phyloP scores from a whole-genome alignment of 2,797 vertebrate genomes.

The Morus bassanus region DNA sequence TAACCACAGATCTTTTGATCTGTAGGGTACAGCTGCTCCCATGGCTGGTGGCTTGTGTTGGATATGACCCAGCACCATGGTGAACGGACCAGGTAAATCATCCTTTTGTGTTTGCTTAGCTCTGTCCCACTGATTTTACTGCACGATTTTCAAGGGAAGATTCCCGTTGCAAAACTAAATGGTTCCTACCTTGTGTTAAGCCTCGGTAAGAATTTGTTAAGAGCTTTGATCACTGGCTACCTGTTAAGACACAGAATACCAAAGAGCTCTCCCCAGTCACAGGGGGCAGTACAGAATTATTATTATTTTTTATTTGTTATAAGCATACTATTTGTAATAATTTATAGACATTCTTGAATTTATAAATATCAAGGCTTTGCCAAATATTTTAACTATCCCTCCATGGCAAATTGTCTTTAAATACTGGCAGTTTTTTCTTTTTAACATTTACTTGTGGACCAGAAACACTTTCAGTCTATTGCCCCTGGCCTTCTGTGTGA shows the following conservation, averaged over 20 bases:
- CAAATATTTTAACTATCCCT: conserved; percentile 80
- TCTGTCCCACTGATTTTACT: neutral
- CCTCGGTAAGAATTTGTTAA: neutral
- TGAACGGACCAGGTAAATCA: neutral
- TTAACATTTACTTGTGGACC: conserved; percentile 91
- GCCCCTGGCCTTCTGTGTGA: conserved; percentile 90
- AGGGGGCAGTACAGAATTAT: conserved; percentile 40
- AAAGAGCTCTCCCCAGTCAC: conserved; percentile 25
- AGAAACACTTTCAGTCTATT: conserved; percentile 86
- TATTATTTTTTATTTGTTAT: conserved; percentile 70
- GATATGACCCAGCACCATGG: neutral
- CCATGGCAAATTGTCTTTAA: conserved; percentile 80
- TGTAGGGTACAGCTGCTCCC: neutral
- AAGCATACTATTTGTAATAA: conserved; percentile 74
- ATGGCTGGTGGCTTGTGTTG: neutral
- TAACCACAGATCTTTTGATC: neutral
- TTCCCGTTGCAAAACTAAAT: neutral
- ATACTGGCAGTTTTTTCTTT: conserved; percentile 76
- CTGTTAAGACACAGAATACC: conserved; percentile 61
- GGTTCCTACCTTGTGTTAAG: neutral
- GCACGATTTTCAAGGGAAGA: neutral
- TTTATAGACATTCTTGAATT: conserved; percentile 77
- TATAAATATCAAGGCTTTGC: conserved; percentile 75
- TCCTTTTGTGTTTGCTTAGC: neutral
- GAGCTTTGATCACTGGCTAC: conserved; percentile 47